phyloP scores from a whole-genome alignment of 2,113 vertebrate genomes.

The Pelmatolapia mariae region DNA sequence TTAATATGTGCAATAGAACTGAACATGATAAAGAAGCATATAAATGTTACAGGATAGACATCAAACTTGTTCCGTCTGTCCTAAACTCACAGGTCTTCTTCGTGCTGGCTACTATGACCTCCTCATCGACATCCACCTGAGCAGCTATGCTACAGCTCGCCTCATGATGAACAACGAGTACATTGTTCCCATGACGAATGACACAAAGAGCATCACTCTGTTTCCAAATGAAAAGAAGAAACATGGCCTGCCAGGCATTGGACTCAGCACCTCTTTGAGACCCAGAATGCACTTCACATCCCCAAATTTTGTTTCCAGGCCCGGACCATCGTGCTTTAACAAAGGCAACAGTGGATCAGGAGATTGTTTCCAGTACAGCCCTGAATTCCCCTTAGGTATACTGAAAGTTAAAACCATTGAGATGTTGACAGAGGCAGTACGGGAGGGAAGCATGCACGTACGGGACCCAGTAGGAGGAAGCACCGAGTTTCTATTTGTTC shows the following conservation, averaged over 20 bases:
- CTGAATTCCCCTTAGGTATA: conserved; percentile 88
- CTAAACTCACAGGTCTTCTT: conserved; percentile 71
- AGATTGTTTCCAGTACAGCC: conserved; percentile 87
- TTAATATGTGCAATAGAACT: background rate
- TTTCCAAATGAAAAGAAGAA: conserved; percentile 88
- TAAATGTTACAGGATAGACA: background rate
- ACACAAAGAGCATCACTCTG: conserved; percentile 94
- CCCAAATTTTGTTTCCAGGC: conserved; percentile 79
- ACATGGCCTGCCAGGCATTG: conserved; percentile 90
- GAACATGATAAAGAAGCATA: background rate
- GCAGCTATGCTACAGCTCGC: conserved; percentile 88
- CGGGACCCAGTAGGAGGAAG: conserved; percentile 91
- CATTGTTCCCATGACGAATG: conserved; percentile 95
- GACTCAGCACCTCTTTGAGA: conserved; percentile 89
- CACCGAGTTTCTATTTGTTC: conserved; percentile 93
- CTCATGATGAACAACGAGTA: conserved; percentile 98
- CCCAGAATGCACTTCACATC: conserved; percentile 91
- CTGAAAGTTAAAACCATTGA: conserved; percentile 92
- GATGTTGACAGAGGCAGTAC: conserved; percentile 93
- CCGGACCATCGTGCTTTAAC: background rate
- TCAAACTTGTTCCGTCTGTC: background rate
- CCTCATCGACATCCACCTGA: conserved; percentile 93
- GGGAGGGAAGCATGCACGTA: conserved; percentile 86
- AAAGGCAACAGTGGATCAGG: conserved; percentile 22
- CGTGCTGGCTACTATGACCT: conserved; percentile 90